Percentiles rank a stretch among this genome's conserved stretches.
These are phyloP conservation scores for Stichopus horrens DNA, from an alignment of 53 echinoderm and acorn worm genomes.

Conservation along the genomic window DNA sequence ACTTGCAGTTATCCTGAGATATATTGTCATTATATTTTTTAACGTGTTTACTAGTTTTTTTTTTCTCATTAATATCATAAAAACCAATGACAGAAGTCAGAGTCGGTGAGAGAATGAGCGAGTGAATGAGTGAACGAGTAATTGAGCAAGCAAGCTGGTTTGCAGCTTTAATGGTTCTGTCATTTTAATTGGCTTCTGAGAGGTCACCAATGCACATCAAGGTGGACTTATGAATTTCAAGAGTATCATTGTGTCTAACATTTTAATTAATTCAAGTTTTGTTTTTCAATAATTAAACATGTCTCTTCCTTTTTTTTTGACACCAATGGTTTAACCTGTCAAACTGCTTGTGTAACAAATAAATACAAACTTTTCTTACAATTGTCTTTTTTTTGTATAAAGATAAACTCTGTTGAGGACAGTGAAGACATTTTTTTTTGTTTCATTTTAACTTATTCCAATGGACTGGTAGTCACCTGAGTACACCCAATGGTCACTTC, in stretches of 20 bases:
- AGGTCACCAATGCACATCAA: neutral
- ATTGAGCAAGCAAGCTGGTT: too few relatives aligned
- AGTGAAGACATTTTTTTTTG: conserved; percentile 26
- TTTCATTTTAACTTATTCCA: conserved; percentile 5
- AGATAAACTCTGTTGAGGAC: conserved; percentile 30
- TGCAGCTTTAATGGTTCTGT: too few relatives aligned
- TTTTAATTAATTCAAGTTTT: neutral
- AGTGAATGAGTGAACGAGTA: too few relatives aligned
- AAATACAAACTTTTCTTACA: neutral
- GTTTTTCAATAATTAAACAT: too few relatives aligned
- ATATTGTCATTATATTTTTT: too few relatives aligned
- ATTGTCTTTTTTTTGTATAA: conserved; percentile 25
- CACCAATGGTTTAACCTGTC: neutral
- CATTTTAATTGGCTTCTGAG: neutral
- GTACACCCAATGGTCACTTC: conserved; percentile 33
- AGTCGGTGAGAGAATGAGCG: too few relatives aligned
- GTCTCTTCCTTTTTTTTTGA: too few relatives aligned
- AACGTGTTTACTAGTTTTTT: too few relatives aligned
- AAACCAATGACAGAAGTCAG: too few relatives aligned
- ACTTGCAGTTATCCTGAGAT: too few relatives aligned
- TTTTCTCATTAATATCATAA: too few relatives aligned
- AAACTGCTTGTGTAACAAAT: neutral
- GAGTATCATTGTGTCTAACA: neutral
- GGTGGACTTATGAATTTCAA: neutral
- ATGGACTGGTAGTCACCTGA: conserved; percentile 45